Evolutionary conservation across 64 coral and sea anemone genomes (phyloP).

Genomic region (Anthopleura sola): DNA sequence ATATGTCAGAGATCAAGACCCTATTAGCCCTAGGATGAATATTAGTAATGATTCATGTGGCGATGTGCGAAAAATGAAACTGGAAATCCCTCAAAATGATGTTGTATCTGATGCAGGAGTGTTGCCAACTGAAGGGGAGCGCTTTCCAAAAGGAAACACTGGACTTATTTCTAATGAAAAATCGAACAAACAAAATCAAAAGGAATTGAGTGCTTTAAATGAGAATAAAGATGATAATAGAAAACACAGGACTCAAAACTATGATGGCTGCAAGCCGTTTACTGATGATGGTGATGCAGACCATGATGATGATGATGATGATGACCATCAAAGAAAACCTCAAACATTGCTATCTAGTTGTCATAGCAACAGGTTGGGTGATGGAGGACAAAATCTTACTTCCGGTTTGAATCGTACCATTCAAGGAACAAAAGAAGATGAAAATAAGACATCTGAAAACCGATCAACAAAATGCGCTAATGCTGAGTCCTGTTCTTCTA

Average conservation of each 20-base stretch:
- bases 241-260: neutral
- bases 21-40: neutral
- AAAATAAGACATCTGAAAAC: neutral
- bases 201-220: neutral
- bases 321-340: neutral
- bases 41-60: neutral
- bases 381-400: neutral
- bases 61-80: neutral
- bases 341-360: neutral
- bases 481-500: neutral
- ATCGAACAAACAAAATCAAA: neutral
- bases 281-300: neutral
- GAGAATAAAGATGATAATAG: neutral
- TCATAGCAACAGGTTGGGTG: neutral
- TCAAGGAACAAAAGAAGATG: neutral
- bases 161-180: no score
- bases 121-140: neutral
- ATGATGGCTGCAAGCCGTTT: neutral
- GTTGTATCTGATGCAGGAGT: neutral
- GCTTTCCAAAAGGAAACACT: neutral
- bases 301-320: conserved; percentile 21
- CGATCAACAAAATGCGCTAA: neutral
- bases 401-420: neutral
- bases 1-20: neutral
- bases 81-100: neutral